Evolutionary conservation across 35 echinoderm and acorn worm species (phyloP), one percentile per base, ranked within the genome.

Genomic region (Hemicentrotus pulcherrimus): DNA sequence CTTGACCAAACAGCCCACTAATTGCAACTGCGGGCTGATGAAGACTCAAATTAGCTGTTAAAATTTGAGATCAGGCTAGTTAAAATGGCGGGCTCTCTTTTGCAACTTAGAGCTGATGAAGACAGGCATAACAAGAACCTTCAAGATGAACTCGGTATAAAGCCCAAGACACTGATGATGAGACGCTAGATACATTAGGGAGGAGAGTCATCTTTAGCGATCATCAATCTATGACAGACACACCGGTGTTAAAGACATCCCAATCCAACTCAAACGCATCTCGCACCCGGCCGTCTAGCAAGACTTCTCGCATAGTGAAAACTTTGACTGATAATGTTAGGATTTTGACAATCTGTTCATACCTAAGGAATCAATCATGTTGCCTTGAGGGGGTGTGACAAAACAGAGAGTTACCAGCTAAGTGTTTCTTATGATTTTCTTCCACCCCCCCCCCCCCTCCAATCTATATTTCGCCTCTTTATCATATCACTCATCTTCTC

Each of bases 101-200:
- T 55, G 50, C 50, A 55, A 55, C 50, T 55, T 8, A 19, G 60
- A 6, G 61, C 61, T 18, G 2, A 70, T 24, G 61, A 24, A 70
- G 15, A 70, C 5, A 28, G 19, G 61, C 15, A 70, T 24, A 14
- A 22, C 61, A 6, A n/a, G 15, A 78, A 78, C 6, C 15, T 78
- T 28, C 24, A 78, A 78, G 24, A 78, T 78, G 65, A 78, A 78
- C 65, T 24, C 22, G 4, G 65, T n/a, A 78, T 78, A 78, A 59
- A 78, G 65, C 65, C 65, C 65, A 78, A 78, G 65, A 78, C 65
- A 22, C 65, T 78, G 65, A 78, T 78, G 65, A 78, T 78, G 65
- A n/a, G 65, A 22, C 65, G 19, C 65, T 28, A 78, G 65, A 78
- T 18, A 28, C 65, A 78, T 78, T 78, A 78, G 65, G 65, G 65